A percentile compares a stretch with the other conserved stretches of the same genome.
These are phyloP conservation scores for Drosophila kikkawai DNA, from an alignment of 1,140 invertebrate genomes.

Conservation along the genomic window DNA sequence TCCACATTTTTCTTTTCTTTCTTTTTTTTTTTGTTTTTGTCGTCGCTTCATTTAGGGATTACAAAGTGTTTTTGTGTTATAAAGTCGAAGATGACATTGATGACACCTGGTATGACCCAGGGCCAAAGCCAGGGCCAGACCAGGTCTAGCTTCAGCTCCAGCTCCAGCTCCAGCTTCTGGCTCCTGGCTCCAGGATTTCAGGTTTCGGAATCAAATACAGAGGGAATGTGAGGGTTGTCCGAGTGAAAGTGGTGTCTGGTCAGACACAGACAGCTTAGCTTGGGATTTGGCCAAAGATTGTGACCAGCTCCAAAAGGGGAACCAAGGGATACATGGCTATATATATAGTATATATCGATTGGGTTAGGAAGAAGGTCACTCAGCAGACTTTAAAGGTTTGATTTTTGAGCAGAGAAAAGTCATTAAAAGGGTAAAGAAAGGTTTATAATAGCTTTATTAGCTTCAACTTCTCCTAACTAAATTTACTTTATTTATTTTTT, in stretches of 20 bases:
- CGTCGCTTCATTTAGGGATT: constrained; percentile 82
- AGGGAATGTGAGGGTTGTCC: neutral
- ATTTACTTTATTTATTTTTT: neutral
- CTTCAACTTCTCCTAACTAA: too few relatives aligned
- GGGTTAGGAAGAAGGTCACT: neutral
- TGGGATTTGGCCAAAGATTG: constrained; percentile 44
- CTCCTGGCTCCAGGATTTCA: neutral
- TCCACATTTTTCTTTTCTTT: neutral
- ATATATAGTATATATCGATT: neutral
- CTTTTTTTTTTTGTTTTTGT: constrained; percentile 15
- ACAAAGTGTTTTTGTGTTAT: constrained; percentile 84
- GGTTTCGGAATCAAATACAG: neutral
- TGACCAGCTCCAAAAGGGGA: neutral
- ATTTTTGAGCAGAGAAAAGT: neutral
- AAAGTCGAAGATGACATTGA: constrained; percentile 83
- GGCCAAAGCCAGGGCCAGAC: neutral
- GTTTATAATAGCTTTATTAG: neutral
- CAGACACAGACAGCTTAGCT: constrained; percentile 64
- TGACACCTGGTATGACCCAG: constrained; percentile 76
- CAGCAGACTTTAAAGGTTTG: neutral
- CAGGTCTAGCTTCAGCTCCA: too few relatives aligned
- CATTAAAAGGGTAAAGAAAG: neutral
- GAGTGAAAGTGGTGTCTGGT: neutral
- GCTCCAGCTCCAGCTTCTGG: too few relatives aligned
- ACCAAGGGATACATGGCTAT: neutral